Percentiles rank a stretch among this genome's conserved stretches.
phyloP scores from a whole-genome alignment of 1,140 invertebrate genomes.

The Drosophila kikkawai region DNA sequence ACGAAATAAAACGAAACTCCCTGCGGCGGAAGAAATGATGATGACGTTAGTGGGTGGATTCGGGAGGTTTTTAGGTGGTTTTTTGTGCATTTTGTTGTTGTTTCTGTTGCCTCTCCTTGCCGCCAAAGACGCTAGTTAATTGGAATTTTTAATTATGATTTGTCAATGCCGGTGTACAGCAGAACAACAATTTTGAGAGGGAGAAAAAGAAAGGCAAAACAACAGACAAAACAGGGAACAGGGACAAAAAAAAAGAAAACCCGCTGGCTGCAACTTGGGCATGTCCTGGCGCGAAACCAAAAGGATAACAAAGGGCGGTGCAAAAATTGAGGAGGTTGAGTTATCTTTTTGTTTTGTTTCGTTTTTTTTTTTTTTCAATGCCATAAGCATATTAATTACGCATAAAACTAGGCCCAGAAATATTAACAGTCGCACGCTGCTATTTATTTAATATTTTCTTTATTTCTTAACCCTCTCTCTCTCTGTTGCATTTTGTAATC shows the following conservation, averaged over 20 bases:
- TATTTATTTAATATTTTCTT: slow-evolving; percentile 28
- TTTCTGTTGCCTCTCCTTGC: slow-evolving; percentile 4
- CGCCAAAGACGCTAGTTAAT: slow-evolving; percentile 68
- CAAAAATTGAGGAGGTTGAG: slow-evolving; percentile 6
- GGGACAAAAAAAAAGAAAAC: slow-evolving; percentile 25
- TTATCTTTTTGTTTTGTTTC: slow-evolving; percentile 7
- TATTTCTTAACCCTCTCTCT: background rate
- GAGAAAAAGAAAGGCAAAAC: slow-evolving; percentile 4
- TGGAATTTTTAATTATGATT: slow-evolving; percentile 81
- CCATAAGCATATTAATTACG: slow-evolving; percentile 45
- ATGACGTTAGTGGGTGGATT: slow-evolving; percentile 28
- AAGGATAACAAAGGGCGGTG: slow-evolving; percentile 9
- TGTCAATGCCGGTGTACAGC: slow-evolving; percentile 52
- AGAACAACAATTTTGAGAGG: slow-evolving; percentile 23
- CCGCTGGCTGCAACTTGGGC: slow-evolving; percentile 13
- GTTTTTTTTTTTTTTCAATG: background rate
- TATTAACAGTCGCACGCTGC: background rate
- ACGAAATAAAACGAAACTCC: slow-evolving; percentile 19
- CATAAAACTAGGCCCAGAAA: slow-evolving; percentile 44
- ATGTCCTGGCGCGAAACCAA: slow-evolving; percentile 24
- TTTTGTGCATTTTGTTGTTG: background rate
- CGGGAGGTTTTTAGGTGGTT: background rate
- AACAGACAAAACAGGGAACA: slow-evolving; percentile 19
- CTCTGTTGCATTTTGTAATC: slow-evolving; percentile 69
- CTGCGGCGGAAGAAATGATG: slow-evolving; percentile 12